phyloP scores from a whole-genome alignment of 2,797 vertebrate genomes.

The Poecile montanus region DNA sequence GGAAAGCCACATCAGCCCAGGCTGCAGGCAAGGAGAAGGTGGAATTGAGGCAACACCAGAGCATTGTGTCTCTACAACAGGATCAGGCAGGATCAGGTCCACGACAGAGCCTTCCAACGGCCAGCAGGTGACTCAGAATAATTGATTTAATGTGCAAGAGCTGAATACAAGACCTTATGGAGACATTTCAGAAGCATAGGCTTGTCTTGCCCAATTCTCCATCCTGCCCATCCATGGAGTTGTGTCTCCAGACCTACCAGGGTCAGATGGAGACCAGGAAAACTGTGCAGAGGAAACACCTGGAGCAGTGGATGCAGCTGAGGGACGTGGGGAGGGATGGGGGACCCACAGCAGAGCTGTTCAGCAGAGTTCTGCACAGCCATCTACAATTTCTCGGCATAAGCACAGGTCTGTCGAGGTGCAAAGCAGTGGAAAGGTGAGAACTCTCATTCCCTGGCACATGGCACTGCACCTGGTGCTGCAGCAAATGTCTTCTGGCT shows the following conservation, averaged over 20 bases:
- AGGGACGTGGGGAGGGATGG: background rate
- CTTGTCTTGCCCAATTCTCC: background rate
- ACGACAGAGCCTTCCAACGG: background rate
- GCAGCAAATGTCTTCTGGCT: background rate
- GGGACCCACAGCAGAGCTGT: background rate
- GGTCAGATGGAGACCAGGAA: background rate
- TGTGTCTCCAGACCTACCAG: background rate
- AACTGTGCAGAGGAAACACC: background rate
- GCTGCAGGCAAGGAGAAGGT: background rate
- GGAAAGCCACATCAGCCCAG: background rate
- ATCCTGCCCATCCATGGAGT: background rate
- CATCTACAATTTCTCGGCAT: background rate
- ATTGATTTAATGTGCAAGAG: background rate
- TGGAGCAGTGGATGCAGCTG: background rate
- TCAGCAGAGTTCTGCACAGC: background rate
- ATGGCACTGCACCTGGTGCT: constrained; percentile 6
- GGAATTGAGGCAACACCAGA: background rate
- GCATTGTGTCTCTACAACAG: background rate
- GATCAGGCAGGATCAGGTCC: background rate
- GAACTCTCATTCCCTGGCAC: background rate
- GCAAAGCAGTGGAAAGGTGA: constrained; percentile 12
- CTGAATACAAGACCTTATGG: background rate
- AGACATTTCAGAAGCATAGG: accelerated
- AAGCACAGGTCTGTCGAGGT: background rate
- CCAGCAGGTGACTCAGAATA: background rate